Evolutionary conservation across 1,140 invertebrate species (phyloP).

Genomic region (Ostrea denselamellosa): DNA sequence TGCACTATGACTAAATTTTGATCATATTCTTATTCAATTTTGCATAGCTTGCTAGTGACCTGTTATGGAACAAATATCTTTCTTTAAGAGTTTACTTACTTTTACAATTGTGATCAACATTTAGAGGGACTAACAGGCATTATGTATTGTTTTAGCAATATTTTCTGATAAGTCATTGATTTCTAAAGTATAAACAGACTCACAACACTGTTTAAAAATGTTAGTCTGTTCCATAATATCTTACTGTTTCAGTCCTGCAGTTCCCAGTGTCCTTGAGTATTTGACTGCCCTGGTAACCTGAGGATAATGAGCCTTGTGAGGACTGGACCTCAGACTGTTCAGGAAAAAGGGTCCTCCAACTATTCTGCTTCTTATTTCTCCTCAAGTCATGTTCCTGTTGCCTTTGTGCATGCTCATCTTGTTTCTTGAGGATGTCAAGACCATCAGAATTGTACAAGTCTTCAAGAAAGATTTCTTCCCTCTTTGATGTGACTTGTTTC

Average conservation of each 20-base stretch:
- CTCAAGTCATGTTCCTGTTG: not conserved
- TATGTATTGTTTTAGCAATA: no score
- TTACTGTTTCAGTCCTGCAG: slow-evolving; percentile 25
- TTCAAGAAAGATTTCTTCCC: not conserved
- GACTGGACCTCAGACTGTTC: not conserved
- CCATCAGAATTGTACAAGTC: slow-evolving; percentile 18
- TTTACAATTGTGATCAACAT: no score
- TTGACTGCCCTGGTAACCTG: slow-evolving; percentile 26
- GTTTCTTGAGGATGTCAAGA: slow-evolving; percentile 13
- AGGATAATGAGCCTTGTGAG: slow-evolving; percentile 1
- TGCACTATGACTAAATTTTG: no score
- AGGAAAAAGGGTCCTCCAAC: not conserved
- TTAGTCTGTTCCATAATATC: not conserved
- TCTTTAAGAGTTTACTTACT: no score
- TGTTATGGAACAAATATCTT: no score
- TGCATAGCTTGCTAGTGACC: no score
- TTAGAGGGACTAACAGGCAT: no score
- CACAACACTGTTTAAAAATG: not conserved
- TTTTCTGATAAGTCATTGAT: no score
- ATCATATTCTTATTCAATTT: no score
- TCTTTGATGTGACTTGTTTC: not conserved
- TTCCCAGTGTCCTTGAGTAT: not conserved
- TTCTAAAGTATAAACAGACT: not conserved
- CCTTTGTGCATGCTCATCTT: not conserved
- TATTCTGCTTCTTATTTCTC: not conserved